These are phyloP conservation scores for Ploceus nigricollis DNA, from an alignment of 2,113 vertebrate genomes.

Conservation along the genomic window DNA sequence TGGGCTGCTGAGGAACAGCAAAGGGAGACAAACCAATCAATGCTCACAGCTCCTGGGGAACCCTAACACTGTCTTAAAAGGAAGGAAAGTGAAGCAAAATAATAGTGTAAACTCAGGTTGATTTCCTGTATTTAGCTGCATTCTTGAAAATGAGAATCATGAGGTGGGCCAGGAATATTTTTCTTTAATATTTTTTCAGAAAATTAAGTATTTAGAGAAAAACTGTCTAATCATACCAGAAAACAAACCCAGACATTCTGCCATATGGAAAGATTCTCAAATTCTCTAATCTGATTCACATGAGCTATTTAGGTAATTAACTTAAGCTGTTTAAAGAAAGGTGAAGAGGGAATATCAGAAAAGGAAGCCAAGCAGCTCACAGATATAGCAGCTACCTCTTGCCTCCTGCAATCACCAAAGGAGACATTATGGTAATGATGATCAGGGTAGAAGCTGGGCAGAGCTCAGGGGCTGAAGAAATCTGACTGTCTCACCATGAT, in stretches of 20 bases:
- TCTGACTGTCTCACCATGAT: neutral
- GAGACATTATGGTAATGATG: neutral
- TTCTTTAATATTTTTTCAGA: neutral
- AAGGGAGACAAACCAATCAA: neutral
- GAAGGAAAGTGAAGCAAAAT: neutral
- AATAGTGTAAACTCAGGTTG: neutral
- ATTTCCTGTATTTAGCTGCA: neutral
- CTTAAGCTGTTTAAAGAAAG: constrained; percentile 20
- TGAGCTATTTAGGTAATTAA: constrained; percentile 35
- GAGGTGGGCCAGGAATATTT: neutral
- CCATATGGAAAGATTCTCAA: constrained; percentile 23
- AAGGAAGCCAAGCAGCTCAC: constrained; percentile 10
- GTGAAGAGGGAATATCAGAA: neutral
- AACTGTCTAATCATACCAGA: neutral
- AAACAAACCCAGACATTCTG: constrained; percentile 7
- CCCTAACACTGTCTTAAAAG: neutral
- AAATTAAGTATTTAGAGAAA: neutral
- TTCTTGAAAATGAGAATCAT: neutral
- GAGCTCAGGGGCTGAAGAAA: neutral
- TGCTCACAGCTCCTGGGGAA: neutral
- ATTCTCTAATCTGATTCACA: constrained; percentile 40
- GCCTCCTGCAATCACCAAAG: neutral
- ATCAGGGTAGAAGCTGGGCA: neutral
- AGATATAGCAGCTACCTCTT: neutral
- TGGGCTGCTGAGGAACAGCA: neutral